Evolutionary conservation across 2,797 vertebrate species (phyloP).

Genomic region (Enteromius mattozi): DNA sequence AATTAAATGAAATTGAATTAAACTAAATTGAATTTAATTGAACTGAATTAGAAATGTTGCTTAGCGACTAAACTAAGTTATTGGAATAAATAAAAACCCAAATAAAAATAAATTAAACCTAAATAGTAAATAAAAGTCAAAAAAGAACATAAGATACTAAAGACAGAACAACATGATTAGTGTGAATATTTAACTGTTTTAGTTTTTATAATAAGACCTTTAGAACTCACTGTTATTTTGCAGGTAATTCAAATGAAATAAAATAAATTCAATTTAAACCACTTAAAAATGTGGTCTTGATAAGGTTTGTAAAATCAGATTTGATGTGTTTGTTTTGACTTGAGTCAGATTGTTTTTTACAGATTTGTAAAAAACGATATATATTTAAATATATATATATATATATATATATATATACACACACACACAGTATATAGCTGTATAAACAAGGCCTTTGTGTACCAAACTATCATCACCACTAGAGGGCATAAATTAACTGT

Average conservation of each 20-base stretch:
- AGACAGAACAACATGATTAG: not conserved
- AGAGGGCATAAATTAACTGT: slow-evolving; percentile 12
- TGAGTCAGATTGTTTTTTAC: not conserved
- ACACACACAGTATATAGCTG: not conserved
- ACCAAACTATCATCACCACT: slow-evolving; percentile 8
- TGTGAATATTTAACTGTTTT: not conserved
- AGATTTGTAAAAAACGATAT: too few relatives aligned
- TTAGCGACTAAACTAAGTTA: not conserved
- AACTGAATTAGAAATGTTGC: not conserved
- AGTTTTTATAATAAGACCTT: not conserved
- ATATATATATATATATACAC: too few relatives aligned
- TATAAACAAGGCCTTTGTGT: not conserved
- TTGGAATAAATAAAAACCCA: not conserved
- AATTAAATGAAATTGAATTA: too few relatives aligned
- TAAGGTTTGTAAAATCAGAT: not conserved
- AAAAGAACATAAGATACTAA: not conserved
- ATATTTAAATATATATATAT: too few relatives aligned
- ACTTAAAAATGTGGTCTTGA: not conserved
- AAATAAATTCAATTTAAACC: not conserved
- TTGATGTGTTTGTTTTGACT: not conserved
- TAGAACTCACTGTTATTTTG: not conserved
- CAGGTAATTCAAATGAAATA: not conserved
- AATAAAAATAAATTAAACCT: not conserved
- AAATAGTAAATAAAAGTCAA: not conserved
- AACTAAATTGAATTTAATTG: not conserved